These are phyloP conservation scores for Monopterus albus DNA, from an alignment of 2,113 vertebrate species.

Conservation along the genomic window DNA sequence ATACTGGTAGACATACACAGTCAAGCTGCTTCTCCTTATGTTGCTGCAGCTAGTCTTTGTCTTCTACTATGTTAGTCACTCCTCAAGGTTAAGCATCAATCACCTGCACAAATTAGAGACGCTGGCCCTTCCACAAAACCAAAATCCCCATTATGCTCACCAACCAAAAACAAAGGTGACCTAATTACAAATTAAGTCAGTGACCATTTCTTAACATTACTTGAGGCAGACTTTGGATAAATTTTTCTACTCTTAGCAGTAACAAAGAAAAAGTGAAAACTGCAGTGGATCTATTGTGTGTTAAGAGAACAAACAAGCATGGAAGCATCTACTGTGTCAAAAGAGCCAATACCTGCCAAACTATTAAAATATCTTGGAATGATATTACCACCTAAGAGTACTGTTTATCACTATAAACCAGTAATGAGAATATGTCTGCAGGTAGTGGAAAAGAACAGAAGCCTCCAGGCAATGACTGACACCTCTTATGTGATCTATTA, in stretches of 20 bases:
- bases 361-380: background rate
- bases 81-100: slow-evolving; percentile 41
- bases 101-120: slow-evolving; percentile 12
- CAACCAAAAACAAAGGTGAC: slow-evolving; percentile 22
- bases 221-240: background rate
- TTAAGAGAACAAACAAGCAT: slow-evolving; percentile 9
- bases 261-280: slow-evolving; percentile 6
- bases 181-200: slow-evolving; percentile 27
- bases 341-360: background rate
- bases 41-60: background rate
- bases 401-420: background rate
- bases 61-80: slow-evolving; percentile 3
- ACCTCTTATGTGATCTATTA: slow-evolving; percentile 58
- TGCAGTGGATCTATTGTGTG: background rate
- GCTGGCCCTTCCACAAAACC: background rate
- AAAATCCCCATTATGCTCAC: background rate
- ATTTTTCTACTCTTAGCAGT: background rate
- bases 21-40: background rate
- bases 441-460: slow-evolving; percentile 28
- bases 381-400: background rate
- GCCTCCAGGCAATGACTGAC: slow-evolving; percentile 47
- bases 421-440: slow-evolving; percentile 41
- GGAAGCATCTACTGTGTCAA: background rate
- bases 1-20: background rate
- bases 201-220: slow-evolving; percentile 21